Conservation (phyloP, 2,797 vertebrate species). For the Peromyscus nudipes region DNA sequence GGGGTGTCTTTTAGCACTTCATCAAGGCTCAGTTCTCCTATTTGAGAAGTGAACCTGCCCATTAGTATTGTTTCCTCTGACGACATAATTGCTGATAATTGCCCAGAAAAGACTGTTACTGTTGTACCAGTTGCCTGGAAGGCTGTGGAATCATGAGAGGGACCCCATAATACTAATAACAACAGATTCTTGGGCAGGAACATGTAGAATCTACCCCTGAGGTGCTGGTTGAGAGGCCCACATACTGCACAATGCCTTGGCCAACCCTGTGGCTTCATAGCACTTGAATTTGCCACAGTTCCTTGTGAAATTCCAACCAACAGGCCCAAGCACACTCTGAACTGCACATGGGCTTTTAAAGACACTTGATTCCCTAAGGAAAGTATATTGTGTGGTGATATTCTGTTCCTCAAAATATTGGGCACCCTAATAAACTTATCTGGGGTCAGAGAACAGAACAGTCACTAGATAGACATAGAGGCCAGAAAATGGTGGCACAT, state of each 20-base stretch:
- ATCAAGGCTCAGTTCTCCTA: not conserved
- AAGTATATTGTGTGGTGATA: not conserved
- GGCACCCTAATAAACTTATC: too few relatives aligned
- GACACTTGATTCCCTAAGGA: constrained; percentile 18
- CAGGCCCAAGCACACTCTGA: not conserved
- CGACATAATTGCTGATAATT: not conserved
- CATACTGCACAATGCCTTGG: not conserved
- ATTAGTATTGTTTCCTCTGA: not conserved
- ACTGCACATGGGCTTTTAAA: not conserved
- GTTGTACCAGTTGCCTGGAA: not conserved
- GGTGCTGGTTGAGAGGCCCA: too few relatives aligned
- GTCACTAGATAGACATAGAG: too few relatives aligned
- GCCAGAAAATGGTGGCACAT: too few relatives aligned
- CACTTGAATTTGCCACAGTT: not conserved
- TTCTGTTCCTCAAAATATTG: too few relatives aligned
- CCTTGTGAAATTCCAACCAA: accelerated
- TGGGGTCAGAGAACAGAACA: too few relatives aligned
- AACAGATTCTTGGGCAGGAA: not conserved
- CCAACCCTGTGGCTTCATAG: not conserved
- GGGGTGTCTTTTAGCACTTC: not conserved
- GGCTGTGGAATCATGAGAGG: not conserved
- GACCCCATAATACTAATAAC: too few relatives aligned
- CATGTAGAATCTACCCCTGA: not conserved
- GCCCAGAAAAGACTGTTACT: not conserved
- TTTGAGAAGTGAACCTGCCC: not conserved